Evolutionary conservation across 2,797 vertebrate species (phyloP).

Genomic region (Dermochelys coriacea): DNA sequence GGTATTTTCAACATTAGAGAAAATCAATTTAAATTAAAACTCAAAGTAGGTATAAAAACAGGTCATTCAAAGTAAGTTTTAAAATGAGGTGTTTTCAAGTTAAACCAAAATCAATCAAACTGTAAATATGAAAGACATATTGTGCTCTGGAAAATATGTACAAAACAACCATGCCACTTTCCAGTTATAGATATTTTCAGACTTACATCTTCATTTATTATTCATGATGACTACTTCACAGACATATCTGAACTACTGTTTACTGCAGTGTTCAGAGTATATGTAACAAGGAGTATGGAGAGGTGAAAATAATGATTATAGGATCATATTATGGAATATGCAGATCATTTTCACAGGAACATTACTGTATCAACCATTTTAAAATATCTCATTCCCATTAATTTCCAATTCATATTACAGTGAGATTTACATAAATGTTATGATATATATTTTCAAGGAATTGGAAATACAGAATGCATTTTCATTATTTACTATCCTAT

Average conservation of each 20-base stretch:
- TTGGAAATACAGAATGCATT: not conserved
- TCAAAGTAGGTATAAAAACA: not conserved
- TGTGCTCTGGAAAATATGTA: not conserved
- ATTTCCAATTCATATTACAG: not conserved
- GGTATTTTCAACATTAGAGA: not conserved
- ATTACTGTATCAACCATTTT: not conserved
- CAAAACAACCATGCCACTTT: rapidly evolving
- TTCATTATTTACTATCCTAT: not conserved
- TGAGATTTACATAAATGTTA: not conserved
- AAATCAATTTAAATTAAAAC: not conserved
- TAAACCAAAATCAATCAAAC: not conserved
- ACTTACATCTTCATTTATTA: not conserved
- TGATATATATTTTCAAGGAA: not conserved
- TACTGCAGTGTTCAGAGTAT: not conserved
- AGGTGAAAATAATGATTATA: not conserved
- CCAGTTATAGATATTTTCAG: not conserved
- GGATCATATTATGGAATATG: not conserved
- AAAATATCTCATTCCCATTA: not conserved
- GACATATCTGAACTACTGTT: not conserved
- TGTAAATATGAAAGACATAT: not conserved
- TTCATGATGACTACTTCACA: not conserved
- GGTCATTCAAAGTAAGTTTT: not conserved
- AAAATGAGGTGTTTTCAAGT: not conserved
- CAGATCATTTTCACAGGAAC: not conserved
- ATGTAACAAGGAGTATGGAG: not conserved